Conservation (phyloP, 2,797 vertebrate species). For the Lagocephalus sceleratus region DNA sequence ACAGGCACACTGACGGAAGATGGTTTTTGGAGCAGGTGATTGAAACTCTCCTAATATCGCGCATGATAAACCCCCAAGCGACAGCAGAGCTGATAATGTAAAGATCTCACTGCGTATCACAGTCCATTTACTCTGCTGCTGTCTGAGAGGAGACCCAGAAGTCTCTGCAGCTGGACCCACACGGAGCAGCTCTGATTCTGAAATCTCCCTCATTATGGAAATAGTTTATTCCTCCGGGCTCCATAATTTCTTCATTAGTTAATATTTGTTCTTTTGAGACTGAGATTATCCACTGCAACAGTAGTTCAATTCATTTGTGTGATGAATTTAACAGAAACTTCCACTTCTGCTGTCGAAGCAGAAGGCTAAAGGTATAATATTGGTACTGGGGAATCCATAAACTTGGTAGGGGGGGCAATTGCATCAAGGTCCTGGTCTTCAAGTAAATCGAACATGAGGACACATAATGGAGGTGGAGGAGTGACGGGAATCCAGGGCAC, state of each 20-base stretch:
- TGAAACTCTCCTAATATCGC: no score
- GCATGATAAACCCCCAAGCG: no score
- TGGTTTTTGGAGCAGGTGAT: no score
- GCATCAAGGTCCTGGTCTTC: conserved; percentile 17
- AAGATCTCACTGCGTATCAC: no score
- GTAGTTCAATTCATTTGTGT: background rate
- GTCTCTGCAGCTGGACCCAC: background rate
- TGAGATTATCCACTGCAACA: background rate
- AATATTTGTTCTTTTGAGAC: background rate
- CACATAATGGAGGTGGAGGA: conserved; percentile 44
- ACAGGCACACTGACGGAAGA: no score
- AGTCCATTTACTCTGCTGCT: no score
- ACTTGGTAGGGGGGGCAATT: background rate
- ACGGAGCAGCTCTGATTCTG: background rate
- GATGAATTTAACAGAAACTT: no score
- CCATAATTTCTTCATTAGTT: background rate
- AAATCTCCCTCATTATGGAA: background rate
- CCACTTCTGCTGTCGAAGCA: background rate
- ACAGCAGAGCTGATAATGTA: no score
- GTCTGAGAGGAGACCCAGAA: no score
- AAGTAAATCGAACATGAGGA: conserved; percentile 42
- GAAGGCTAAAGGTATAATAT: no score
- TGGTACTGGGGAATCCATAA: no score
- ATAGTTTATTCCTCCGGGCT: background rate
- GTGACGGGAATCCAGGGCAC: conserved; percentile 38